phyloP scores from a whole-genome alignment of 2,113 vertebrate genomes.

The Varanus salvator region DNA sequence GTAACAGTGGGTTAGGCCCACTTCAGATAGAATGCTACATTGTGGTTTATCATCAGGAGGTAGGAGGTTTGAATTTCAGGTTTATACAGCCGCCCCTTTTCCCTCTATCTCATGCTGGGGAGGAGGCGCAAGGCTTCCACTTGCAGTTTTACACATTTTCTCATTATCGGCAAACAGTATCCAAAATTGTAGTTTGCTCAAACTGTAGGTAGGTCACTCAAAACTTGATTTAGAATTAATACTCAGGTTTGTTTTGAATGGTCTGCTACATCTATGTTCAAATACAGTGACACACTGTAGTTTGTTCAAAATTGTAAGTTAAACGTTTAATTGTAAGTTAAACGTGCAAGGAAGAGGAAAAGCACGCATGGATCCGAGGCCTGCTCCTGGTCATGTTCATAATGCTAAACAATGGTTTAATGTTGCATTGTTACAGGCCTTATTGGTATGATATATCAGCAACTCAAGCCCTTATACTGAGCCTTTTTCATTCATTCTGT shows the following conservation, averaged over 20 bases:
- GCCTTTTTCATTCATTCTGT: not conserved
- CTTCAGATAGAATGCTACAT: not conserved
- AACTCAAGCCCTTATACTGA: not conserved
- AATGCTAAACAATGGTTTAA: not conserved
- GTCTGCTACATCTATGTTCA: no score
- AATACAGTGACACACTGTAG: not conserved
- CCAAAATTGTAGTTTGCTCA: not conserved
- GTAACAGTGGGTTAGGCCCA: not conserved
- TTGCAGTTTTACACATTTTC: no score
- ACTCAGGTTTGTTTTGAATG: no score
- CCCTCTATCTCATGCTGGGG: not conserved
- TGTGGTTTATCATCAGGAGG: not conserved
- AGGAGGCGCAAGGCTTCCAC: not conserved
- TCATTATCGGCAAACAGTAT: not conserved
- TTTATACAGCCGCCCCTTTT: not conserved
- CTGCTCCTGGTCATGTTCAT: not conserved
- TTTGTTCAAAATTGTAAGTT: not conserved
- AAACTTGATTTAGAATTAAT: not conserved
- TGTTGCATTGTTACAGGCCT: no score
- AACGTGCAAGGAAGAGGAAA: not conserved
- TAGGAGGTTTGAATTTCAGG: not conserved
- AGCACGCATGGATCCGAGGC: not conserved
- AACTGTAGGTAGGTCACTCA: not conserved
- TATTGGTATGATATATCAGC: not conserved
- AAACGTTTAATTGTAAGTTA: not conserved